Conservation (phyloP, 2,797 vertebrate genomes). For the Austrolebias charrua region DNA sequence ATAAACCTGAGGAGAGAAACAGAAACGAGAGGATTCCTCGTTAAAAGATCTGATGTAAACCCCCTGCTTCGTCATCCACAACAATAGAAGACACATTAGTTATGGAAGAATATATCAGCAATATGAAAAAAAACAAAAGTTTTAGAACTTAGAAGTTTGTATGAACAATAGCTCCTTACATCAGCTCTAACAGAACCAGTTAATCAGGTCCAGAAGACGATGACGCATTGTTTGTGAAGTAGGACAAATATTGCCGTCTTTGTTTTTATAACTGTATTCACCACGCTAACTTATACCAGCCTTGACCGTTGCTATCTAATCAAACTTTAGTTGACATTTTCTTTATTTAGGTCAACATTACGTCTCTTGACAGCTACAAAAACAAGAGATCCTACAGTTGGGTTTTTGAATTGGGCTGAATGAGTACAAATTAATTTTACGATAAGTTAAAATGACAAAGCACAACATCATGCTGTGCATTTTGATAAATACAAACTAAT, state of each 20-base stretch:
- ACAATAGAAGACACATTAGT: background rate
- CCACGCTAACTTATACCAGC: slow-evolving; percentile 2
- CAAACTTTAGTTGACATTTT: background rate
- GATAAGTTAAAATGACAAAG: background rate
- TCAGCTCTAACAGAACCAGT: slow-evolving; percentile 52
- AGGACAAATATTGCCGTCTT: slow-evolving; percentile 3
- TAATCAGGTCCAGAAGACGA: slow-evolving; percentile 29
- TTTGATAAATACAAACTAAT: slow-evolving; percentile 1
- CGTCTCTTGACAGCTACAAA: background rate
- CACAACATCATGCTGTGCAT: slow-evolving; percentile 3
- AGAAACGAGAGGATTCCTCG: slow-evolving; percentile 4
- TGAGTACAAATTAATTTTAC: background rate
- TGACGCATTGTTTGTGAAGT: slow-evolving; percentile 22
- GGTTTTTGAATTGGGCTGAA: background rate
- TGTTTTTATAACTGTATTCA: slow-evolving; percentile 5
- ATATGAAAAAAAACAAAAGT: background rate
- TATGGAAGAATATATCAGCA: background rate
- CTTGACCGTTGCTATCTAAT: background rate
- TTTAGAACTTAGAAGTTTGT: slow-evolving; percentile 3
- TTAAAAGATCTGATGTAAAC: background rate
- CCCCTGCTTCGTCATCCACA: no score
- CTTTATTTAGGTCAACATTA: background rate
- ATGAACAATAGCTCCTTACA: slow-evolving; percentile 14
- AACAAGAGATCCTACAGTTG: background rate
- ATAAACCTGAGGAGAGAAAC: slow-evolving; percentile 85